Evolutionary conservation across 2,113 vertebrate genomes (phyloP).

Genomic region (Sinocyclocheilus maitianheensis): DNA sequence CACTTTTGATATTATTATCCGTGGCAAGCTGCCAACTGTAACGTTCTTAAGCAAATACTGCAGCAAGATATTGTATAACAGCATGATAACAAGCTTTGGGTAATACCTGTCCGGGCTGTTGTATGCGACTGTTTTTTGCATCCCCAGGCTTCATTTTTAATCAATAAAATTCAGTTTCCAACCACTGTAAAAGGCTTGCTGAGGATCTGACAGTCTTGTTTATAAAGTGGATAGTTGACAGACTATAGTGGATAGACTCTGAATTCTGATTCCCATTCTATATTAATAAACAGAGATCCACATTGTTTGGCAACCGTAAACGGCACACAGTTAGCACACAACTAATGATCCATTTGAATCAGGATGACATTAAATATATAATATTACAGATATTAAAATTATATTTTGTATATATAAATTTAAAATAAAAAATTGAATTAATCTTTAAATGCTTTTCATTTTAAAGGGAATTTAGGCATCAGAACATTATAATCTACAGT

Average conservation of each 20-base stretch:
- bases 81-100: constrained; percentile 37
- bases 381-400: too few species aligned
- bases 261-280: neutral
- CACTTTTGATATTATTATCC: constrained; percentile 81
- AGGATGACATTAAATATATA: neutral
- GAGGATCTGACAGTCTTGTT: neutral
- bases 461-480: too few species aligned
- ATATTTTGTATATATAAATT: too few species aligned
- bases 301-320: neutral
- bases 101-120: neutral
- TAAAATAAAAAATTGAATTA: too few species aligned
- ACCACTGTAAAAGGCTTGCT: constrained; percentile 13
- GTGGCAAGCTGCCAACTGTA: constrained; percentile 75
- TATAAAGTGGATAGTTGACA: neutral
- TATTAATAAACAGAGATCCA: neutral
- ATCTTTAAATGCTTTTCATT: too few species aligned
- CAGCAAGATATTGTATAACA: constrained; percentile 53
- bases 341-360: neutral
- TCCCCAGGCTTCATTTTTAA: constrained; percentile 11
- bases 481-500: too few species aligned
- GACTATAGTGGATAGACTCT: neutral
- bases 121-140: neutral
- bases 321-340: neutral
- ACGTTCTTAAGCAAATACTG: constrained; percentile 55
- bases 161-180: neutral